These are phyloP conservation scores for Prosapia bicincta DNA, from an alignment of 2,888 invertebrate species.

Conservation along the genomic window DNA sequence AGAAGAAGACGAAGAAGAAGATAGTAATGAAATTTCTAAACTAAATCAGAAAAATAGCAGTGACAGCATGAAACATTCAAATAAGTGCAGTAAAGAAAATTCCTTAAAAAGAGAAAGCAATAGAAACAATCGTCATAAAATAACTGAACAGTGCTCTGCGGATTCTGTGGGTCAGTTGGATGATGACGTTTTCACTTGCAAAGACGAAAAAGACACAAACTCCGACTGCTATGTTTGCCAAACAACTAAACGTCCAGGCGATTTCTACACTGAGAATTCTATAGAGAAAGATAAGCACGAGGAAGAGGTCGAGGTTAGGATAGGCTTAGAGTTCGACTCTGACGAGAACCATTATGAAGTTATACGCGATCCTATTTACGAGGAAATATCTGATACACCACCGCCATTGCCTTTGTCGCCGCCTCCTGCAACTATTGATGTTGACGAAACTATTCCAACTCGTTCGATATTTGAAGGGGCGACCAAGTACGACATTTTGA, in stretches of 20 bases:
- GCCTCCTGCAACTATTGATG: slow-evolving; percentile 62
- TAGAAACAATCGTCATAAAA: slow-evolving; percentile 12
- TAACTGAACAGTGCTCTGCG: slow-evolving; percentile 1
- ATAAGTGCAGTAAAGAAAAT: neutral
- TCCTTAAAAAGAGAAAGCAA: slow-evolving; percentile 11
- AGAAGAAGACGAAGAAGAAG: slow-evolving; percentile 44
- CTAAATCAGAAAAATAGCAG: neutral
- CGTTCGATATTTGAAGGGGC: slow-evolving; percentile 56
- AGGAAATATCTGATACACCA: slow-evolving; percentile 51
- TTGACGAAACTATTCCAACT: slow-evolving; percentile 63
- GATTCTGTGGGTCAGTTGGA: slow-evolving; percentile 13
- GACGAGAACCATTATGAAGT: slow-evolving; percentile 72
- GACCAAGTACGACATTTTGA: slow-evolving; percentile 85
- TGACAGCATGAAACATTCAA: neutral
- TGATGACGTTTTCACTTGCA: slow-evolving; percentile 19
- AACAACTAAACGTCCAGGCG: neutral
- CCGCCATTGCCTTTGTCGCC: slow-evolving; percentile 77
- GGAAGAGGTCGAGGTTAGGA: slow-evolving; percentile 37
- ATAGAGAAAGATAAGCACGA: slow-evolving; percentile 36
- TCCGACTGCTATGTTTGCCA: slow-evolving; percentile 21
- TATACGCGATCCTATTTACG: slow-evolving; percentile 73
- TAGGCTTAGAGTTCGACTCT: slow-evolving; percentile 43
- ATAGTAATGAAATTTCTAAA: slow-evolving; percentile 28
- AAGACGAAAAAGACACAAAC: slow-evolving; percentile 22
- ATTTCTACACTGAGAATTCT: neutral